Conservation (phyloP, 2,113 vertebrate genomes). For the Dunckerocampus dactyliophorus region DNA sequence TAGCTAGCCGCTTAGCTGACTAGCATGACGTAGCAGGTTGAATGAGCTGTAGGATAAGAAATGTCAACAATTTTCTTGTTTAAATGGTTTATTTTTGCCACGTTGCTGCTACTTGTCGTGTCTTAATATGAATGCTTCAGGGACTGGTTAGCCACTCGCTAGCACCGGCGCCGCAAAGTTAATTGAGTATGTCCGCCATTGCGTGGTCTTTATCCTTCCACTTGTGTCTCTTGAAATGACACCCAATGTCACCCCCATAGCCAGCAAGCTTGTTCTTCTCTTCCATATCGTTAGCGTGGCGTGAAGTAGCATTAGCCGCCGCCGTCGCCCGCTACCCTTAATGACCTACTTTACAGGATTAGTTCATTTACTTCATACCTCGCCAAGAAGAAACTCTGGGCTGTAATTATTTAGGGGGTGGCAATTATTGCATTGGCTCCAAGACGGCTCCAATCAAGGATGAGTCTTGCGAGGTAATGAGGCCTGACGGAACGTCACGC, state of each 20-base stretch:
- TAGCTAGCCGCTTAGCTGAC: not conserved
- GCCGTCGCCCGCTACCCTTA: slow-evolving; percentile 31
- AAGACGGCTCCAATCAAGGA: slow-evolving; percentile 50
- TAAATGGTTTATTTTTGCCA: no score
- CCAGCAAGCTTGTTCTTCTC: slow-evolving; percentile 7
- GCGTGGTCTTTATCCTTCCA: no score
- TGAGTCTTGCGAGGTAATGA: slow-evolving; percentile 44
- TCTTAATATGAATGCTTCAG: no score
- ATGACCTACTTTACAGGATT: slow-evolving; percentile 60
- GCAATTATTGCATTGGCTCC: slow-evolving; percentile 55
- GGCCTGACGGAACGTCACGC: slow-evolving; percentile 33
- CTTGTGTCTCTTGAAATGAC: not conserved
- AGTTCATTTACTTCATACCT: slow-evolving; percentile 48
- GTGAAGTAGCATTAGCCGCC: slow-evolving; percentile 34
- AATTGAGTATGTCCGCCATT: no score
- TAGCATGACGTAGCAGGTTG: not conserved
- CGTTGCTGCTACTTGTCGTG: no score
- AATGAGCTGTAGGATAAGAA: no score
- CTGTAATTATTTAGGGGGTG: slow-evolving; percentile 57
- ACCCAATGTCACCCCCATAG: not conserved
- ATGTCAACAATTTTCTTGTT: no score
- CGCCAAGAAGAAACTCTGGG: slow-evolving; percentile 41
- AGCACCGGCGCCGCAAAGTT: no score
- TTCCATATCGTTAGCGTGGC: slow-evolving; percentile 13
- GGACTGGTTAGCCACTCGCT: no score